Evolutionary conservation across 1,140 invertebrate genomes (phyloP).

Genomic region (Armadillidium nasatum): DNA sequence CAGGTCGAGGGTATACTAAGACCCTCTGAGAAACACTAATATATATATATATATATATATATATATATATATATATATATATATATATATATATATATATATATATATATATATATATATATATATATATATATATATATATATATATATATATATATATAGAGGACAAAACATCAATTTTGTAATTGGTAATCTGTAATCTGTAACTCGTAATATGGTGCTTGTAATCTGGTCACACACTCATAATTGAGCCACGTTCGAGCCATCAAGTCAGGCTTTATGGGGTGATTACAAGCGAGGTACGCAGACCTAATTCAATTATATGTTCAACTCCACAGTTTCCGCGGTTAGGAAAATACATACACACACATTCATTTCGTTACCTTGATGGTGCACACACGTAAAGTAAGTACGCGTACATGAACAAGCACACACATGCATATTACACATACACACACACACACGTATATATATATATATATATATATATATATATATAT

Average conservation of each 20-base stretch:
- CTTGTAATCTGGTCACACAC: not conserved
- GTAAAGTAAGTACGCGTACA: too few species aligned
- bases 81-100: not conserved
- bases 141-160: constrained; percentile 1
- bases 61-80: too few species aligned
- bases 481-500: not conserved
- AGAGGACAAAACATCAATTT: not conserved
- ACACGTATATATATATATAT: not conserved
- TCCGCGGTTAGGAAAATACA: too few species aligned
- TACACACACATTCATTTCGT: too few species aligned
- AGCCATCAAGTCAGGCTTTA: not conserved
- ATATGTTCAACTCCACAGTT: too few species aligned
- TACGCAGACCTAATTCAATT: too few species aligned
- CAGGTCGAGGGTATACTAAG: too few species aligned
- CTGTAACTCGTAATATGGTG: not conserved
- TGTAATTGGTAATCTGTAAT: not conserved
- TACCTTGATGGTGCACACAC: too few species aligned
- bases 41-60: too few species aligned
- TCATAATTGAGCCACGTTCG: not conserved
- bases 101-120: not conserved
- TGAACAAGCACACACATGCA: not conserved
- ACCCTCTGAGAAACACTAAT: too few species aligned
- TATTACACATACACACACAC: not conserved
- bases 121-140: constrained; percentile 6
- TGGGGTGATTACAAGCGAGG: not conserved